Base-by-base conservation (phyloP, 2,113 vertebrate genomes). In the Balaenoptera acutorostrata region DNA sequence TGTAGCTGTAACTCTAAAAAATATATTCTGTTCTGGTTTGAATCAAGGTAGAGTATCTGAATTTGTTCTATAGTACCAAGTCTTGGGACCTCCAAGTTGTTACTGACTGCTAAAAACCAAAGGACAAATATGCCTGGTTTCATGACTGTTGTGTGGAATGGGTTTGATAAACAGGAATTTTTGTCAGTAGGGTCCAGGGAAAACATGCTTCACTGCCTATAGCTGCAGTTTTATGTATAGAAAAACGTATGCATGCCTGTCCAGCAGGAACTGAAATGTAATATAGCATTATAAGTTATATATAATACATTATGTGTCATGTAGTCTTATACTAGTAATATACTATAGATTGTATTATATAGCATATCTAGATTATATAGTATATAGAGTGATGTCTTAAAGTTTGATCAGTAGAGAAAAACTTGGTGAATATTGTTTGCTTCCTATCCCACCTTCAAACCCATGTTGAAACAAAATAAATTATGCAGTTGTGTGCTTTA, bases 81-180 rank as follows among this genome's bases (percentile, higher is more conserved):
- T 82, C 80, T 61, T 63, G 25, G 69, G 55, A 59, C 64, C 21
- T 80, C 59, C 55, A 4, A 33, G 18, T 74, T 59, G 25, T 92
- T 93, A 55, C n/a, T 29, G 25, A 64, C 75, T 27, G 8, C 36
- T 57, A 20, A 96, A 91, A 92, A 23, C 52, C 36, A 57, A 90
- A 66, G 44, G 81, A 68, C 82, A 92, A 7, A 25, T 15, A 8
- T 46, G 11, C 23, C 57, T 68, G 20, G 1, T 8, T 33, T 82
- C 44, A 4, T 41, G 75, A 55, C 27, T 44, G 1, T 25, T n/a
- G 63, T 31, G 25, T 63, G 46, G 33, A 66, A 90, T 59, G 23
- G 64, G 31, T 20, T 39, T 64, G 36, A 52, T 68, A 74, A 74
- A 20, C 2, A 0, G 44, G 71, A 83, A 57, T 71, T 21, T 71